These are phyloP conservation scores for Zaprionus bogoriensis DNA, from an alignment of 2,888 invertebrate genomes.

Conservation along the genomic window DNA sequence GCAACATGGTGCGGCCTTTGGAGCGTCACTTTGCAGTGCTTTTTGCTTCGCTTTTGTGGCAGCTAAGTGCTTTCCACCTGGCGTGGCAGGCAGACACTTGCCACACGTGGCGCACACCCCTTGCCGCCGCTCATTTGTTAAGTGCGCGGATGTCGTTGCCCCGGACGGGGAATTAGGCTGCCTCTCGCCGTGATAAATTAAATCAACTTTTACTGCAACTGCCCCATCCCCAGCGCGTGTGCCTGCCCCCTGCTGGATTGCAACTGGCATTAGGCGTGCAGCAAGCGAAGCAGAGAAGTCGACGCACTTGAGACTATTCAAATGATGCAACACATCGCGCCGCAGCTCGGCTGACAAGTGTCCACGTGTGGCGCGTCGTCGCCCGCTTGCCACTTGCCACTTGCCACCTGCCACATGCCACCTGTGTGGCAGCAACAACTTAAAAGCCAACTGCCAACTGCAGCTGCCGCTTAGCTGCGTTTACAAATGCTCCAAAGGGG, in stretches of 20 bases:
- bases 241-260: not conserved
- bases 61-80: slow-evolving; percentile 71
- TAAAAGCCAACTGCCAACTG: slow-evolving; percentile 57
- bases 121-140: slow-evolving; percentile 74
- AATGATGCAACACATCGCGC: slow-evolving; percentile 20
- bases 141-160: slow-evolving; percentile 74
- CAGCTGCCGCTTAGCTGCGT: slow-evolving; percentile 69
- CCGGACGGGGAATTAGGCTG: slow-evolving; percentile 66
- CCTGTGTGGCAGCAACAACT: slow-evolving; percentile 56
- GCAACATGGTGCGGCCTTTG: slow-evolving; percentile 37
- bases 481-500: slow-evolving; percentile 68
- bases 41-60: slow-evolving; percentile 29
- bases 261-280: slow-evolving; percentile 28
- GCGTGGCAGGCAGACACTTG: slow-evolving; percentile 41
- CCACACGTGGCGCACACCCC: slow-evolving; percentile 51
- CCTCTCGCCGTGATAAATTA: slow-evolving; percentile 51
- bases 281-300: slow-evolving; percentile 26
- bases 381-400: no score
- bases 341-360: slow-evolving; percentile 34
- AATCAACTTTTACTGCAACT: slow-evolving; percentile 43
- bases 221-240: not conserved
- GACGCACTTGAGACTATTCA: slow-evolving; percentile 53
- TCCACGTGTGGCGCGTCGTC: slow-evolving; percentile 67
- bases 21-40: no score
- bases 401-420: no score